Conservation (phyloP, 2,113 vertebrate genomes). For the Triplophysa siluroides region DNA sequence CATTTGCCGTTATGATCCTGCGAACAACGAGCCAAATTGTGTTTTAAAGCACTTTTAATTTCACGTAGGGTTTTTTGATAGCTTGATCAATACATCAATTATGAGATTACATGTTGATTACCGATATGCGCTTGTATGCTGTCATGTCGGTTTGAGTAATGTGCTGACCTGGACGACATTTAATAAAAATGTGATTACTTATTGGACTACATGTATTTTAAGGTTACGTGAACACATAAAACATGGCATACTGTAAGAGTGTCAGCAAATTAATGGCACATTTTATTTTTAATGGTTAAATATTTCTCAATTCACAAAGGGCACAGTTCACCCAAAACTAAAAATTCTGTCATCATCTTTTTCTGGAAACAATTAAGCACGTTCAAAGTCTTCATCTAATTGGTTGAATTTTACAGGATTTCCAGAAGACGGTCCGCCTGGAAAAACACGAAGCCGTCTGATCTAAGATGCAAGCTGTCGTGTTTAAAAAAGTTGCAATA, state of each 20-base stretch:
- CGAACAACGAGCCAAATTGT: constrained; percentile 4
- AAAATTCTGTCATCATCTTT: no score
- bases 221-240: background rate
- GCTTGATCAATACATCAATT: constrained; percentile 8
- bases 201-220: constrained; percentile 3
- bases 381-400: no score
- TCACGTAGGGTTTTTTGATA: background rate
- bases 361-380: no score
- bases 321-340: no score
- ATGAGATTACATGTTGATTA: background rate
- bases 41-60: background rate
- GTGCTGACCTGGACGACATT: background rate
- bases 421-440: no score
- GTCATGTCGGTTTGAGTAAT: constrained; percentile 5
- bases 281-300: no score
- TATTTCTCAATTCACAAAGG: no score
- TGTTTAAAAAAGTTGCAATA: no score
- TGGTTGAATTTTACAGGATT: no score
- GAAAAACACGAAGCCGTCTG: no score
- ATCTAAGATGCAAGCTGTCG: no score
- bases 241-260: background rate
- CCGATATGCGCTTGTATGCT: background rate
- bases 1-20: constrained; percentile 39
- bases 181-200: constrained; percentile 10
- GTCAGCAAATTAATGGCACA: background rate